These are phyloP conservation scores for Shinisaurus crocodilurus DNA, from an alignment of 2,113 vertebrate genomes.

Conservation along the genomic window DNA sequence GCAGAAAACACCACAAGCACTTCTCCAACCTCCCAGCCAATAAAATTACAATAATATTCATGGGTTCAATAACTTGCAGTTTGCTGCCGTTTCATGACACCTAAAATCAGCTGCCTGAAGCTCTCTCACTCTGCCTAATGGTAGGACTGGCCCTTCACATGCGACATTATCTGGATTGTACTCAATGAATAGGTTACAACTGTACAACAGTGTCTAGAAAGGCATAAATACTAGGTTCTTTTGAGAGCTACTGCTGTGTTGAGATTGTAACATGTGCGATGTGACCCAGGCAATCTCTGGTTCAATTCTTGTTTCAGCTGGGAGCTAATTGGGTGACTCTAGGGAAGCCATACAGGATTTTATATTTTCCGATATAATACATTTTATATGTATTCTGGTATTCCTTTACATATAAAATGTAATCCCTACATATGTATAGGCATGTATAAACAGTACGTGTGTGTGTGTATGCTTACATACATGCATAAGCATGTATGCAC, in stretches of 20 bases:
- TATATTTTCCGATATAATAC: not conserved
- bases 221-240: not conserved
- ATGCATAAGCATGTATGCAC: not conserved
- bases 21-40: not conserved
- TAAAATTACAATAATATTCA: too few relatives aligned
- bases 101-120: too few relatives aligned
- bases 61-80: too few relatives aligned
- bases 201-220: not conserved
- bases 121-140: too few relatives aligned
- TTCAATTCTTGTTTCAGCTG: not conserved
- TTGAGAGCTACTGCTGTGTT: not conserved
- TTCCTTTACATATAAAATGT: not conserved
- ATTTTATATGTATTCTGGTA: not conserved
- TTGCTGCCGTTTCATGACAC: too few relatives aligned
- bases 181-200: not conserved
- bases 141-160: too few relatives aligned
- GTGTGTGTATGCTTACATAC: not conserved
- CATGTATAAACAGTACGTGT: not conserved
- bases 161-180: not conserved
- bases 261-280: not conserved
- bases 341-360: not conserved
- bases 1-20: too few relatives aligned
- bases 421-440: not conserved
- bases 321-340: not conserved
- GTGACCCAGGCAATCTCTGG: not conserved